These are phyloP conservation scores for Buteo buteo DNA, from an alignment of 2,113 vertebrate genomes.

Conservation along the genomic window DNA sequence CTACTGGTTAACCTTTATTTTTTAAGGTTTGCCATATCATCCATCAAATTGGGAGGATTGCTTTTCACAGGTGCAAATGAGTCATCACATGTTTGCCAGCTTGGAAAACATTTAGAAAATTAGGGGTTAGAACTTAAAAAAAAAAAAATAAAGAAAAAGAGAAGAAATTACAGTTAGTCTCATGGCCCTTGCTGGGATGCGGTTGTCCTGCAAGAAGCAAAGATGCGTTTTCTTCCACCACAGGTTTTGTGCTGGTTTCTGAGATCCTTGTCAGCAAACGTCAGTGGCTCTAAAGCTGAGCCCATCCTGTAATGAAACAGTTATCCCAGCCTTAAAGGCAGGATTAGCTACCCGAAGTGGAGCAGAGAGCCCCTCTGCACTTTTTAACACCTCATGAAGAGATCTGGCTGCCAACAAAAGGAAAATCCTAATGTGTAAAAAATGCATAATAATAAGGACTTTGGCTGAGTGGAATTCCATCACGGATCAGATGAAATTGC, in stretches of 20 bases:
- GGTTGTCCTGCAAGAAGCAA: neutral
- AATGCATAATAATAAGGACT: conserved; percentile 68
- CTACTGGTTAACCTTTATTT: conserved; percentile 36
- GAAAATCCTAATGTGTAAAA: conserved; percentile 70
- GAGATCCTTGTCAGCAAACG: conserved; percentile 28
- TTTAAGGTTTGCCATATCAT: conserved; percentile 46
- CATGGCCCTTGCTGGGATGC: neutral
- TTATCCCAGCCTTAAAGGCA: conserved; percentile 60
- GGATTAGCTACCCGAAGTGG: conserved; percentile 62
- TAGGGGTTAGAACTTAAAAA: neutral
- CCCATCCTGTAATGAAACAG: conserved; percentile 25
- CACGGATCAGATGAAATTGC: conserved; percentile 65
- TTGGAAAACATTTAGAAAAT: conserved; percentile 51
- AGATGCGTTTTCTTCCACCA: neutral
- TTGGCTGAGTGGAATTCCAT: conserved; percentile 65
- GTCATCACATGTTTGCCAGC: conserved; percentile 34
- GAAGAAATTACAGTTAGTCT: neutral
- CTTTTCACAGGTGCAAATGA: conserved; percentile 62
- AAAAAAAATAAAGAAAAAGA: neutral
- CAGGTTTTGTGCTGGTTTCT: conserved; percentile 3
- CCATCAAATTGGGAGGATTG: conserved; percentile 40
- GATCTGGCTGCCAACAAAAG: conserved; percentile 64
- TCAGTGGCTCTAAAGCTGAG: conserved; percentile 38
- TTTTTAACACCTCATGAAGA: conserved; percentile 64
- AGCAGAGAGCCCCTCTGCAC: conserved; percentile 56